A percentile compares a stretch with the other conserved stretches of the same genome.
Evolutionary conservation across 2,113 vertebrate genomes (phyloP).

Genomic region (Caretta caretta): DNA sequence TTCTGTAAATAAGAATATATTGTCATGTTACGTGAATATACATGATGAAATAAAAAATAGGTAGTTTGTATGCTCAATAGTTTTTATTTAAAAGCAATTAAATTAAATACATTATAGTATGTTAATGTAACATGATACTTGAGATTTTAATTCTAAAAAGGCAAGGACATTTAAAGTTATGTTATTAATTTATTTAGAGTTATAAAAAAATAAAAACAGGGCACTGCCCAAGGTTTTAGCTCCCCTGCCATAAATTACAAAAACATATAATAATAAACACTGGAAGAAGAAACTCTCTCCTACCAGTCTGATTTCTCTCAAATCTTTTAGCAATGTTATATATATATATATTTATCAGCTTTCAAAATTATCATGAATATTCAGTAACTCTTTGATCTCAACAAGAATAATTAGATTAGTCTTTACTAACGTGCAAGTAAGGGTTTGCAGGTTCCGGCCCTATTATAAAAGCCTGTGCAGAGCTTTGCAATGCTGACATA

Average conservation of each 20-base stretch:
- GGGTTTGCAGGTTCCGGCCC: not conserved
- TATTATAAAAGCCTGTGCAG: not conserved
- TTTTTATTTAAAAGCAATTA: not conserved
- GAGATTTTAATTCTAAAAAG: not conserved
- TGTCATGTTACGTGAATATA: not conserved
- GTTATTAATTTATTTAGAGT: not conserved
- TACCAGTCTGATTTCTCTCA: not conserved
- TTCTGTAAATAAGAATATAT: not conserved
- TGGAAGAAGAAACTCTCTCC: not conserved
- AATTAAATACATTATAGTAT: not conserved
- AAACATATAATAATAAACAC: not conserved
- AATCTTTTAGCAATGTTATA: not conserved
- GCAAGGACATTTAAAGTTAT: not conserved
- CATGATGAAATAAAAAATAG: not conserved
- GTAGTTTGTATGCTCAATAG: not conserved
- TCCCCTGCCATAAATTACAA: not conserved
- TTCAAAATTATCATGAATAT: constrained; percentile 8
- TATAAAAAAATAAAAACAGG: too few relatives aligned
- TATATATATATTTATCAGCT: not conserved
- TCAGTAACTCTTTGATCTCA: not conserved
- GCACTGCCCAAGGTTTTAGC: too few relatives aligned
- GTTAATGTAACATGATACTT: not conserved
- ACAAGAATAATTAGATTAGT: not conserved
- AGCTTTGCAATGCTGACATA: not conserved
- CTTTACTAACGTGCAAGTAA: not conserved